Evolutionary conservation across 2,113 vertebrate species (phyloP), one percentile per base, ranked within the genome.

Genomic region (Archocentrus centrarchus): DNA sequence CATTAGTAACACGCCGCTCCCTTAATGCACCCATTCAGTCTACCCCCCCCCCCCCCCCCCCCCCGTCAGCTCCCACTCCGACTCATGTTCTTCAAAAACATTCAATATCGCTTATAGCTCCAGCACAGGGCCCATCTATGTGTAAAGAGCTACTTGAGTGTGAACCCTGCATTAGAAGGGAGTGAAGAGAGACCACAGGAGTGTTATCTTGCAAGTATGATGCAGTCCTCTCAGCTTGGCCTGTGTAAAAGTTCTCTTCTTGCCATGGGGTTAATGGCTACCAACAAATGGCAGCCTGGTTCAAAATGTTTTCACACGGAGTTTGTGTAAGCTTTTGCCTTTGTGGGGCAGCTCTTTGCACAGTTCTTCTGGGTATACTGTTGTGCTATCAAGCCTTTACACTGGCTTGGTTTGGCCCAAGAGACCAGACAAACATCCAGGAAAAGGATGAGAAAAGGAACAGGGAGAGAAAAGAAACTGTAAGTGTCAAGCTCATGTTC

Each of bases 401-500:
- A 76, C 75, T 59, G 73, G 75, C 80, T 78, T 78, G 68, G 87
- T 89, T 85, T 79, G 77, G 88, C 86, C 78, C 61, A 64, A 62
- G 63, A 87, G 79, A 85, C 63, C 2, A 64, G 82, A 91, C 81
- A 86, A 88, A 89, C 63, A 91, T 78, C 81, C 84, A 89, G 84
- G 68, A 81, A 83, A 87, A 90, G 30, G 68, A 83, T n/a, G 60
- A 79, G 66, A 35, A 37, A 59, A 77, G n/a, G 50, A 73, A 53
- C 59, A 17, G 63, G 44, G 55, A 55, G 64, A 55, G 80, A 50
- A 57, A 80, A 77, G 57, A 75, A 59, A 55, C 66, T 22, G 10
- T 39, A 81, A 79, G 82, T 64, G 83, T 85, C 75, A 30, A 89
- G 80, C 91, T 92, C 79, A 88, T 90, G 81, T 88, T 78, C 90